phyloP scores from a whole-genome alignment of 2,113 vertebrate species.

The Rafetus swinhoei region DNA sequence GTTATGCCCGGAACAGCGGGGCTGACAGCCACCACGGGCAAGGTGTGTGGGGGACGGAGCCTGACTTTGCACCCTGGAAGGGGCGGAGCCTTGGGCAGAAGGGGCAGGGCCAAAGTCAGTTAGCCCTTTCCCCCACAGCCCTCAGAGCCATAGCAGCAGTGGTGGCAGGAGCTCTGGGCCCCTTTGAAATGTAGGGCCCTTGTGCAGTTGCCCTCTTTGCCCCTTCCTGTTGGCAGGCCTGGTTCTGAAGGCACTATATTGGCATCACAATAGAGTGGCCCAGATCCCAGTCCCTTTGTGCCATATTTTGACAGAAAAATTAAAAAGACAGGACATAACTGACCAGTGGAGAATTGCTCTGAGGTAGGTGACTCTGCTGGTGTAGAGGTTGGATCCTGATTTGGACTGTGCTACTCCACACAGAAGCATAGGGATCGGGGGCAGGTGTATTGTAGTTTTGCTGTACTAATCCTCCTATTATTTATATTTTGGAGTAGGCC shows the following conservation, averaged over 20 bases:
- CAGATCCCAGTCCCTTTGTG: neutral
- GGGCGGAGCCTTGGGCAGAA: too few relatives aligned
- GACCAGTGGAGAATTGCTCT: neutral
- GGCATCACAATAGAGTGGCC: neutral
- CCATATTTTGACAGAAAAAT: neutral
- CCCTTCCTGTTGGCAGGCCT: too few relatives aligned
- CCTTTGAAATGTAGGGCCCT: too few relatives aligned
- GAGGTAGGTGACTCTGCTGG: neutral
- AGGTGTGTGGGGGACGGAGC: too few relatives aligned
- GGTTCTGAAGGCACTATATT: neutral
- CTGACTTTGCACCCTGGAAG: too few relatives aligned
- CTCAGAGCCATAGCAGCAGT: too few relatives aligned
- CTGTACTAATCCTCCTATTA: neutral
- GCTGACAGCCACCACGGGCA: too few relatives aligned
- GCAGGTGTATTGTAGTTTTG: neutral
- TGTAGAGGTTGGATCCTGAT: neutral
- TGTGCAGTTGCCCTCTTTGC: too few relatives aligned
- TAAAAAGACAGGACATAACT: neutral
- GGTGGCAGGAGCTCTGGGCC: too few relatives aligned
- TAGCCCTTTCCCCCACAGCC: too few relatives aligned
- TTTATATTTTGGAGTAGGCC: neutral
- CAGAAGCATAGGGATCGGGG: neutral
- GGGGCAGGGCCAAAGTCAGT: too few relatives aligned
- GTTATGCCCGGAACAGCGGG: fast-evolving
- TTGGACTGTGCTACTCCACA: neutral